Conservation (phyloP, 2,113 vertebrate genomes). For the Pheucticus melanocephalus region DNA sequence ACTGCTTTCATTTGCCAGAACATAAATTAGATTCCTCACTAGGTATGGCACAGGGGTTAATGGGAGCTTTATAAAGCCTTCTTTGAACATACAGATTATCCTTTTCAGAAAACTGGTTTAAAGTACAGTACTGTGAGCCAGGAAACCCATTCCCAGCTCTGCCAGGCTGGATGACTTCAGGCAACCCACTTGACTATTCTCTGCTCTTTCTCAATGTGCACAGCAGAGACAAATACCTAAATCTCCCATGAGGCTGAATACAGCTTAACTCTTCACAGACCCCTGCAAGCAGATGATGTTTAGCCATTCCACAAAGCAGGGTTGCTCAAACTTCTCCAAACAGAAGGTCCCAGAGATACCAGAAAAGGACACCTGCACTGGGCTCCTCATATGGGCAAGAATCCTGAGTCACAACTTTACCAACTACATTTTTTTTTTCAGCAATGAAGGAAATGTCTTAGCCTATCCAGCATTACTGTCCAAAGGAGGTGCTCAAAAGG, state of each 20-base stretch:
- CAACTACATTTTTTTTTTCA: background rate
- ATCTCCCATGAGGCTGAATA: background rate
- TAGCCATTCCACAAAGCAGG: background rate
- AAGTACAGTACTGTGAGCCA: constrained; percentile 32
- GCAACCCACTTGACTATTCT: background rate
- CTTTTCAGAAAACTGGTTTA: constrained; percentile 44
- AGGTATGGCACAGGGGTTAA: constrained; percentile 31
- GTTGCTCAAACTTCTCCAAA: background rate
- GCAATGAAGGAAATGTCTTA: background rate
- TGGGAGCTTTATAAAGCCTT: constrained; percentile 52
- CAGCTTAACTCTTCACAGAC: background rate
- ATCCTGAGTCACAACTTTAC: background rate
- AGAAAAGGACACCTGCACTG: background rate
- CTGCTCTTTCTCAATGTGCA: background rate
- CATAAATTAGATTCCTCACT: constrained; percentile 61
- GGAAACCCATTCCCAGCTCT: constrained; percentile 22
- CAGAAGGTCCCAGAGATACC: background rate
- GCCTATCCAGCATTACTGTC: background rate
- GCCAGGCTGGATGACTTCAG: constrained; percentile 14
- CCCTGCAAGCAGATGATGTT: background rate
- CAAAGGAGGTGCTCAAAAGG: background rate
- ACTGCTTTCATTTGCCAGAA: constrained; percentile 54
- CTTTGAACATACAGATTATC: constrained; percentile 57
- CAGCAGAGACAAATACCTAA: constrained; percentile 3
- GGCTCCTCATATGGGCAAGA: background rate